Conservation (phyloP, 1,140 invertebrate genomes). For the Lepidostoma basale region DNA sequence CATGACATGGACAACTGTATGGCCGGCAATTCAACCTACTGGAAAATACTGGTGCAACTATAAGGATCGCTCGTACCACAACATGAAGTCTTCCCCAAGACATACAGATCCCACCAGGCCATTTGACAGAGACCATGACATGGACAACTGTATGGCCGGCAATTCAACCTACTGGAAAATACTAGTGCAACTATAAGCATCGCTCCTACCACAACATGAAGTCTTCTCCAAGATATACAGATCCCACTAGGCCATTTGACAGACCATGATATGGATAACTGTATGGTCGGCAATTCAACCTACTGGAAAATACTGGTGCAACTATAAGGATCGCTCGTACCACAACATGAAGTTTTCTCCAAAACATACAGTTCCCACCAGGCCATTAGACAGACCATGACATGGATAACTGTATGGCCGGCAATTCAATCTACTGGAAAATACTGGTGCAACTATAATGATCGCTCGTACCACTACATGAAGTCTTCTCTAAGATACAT, state of each 20-base stretch:
- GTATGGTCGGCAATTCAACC: neutral
- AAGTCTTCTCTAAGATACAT: neutral
- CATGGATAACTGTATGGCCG: conserved; percentile 93
- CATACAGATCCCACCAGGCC: too few relatives aligned
- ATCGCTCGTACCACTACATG: conserved; percentile 31
- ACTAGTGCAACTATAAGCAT: conserved; percentile 78
- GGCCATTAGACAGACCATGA: conserved; percentile 96
- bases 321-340: too few relatives aligned
- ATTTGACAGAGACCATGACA: conserved; percentile 95
- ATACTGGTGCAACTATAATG: conserved; percentile 81
- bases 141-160: conserved; percentile 92
- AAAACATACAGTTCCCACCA: too few relatives aligned
- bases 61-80: too few relatives aligned
- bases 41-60: neutral
- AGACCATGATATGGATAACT: neutral
- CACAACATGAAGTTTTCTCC: too few relatives aligned
- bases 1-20: neutral
- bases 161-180: conserved; percentile 86
- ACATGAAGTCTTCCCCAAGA: too few relatives aligned
- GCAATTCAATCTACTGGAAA: conserved; percentile 84
- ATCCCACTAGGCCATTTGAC: neutral
- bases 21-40: neutral
- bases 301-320: neutral
- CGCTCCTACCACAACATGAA: conserved; percentile 30
- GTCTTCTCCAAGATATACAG: neutral